Base-by-base conservation (phyloP, 2,888 invertebrate genomes). In the Lagria hirta region DNA sequence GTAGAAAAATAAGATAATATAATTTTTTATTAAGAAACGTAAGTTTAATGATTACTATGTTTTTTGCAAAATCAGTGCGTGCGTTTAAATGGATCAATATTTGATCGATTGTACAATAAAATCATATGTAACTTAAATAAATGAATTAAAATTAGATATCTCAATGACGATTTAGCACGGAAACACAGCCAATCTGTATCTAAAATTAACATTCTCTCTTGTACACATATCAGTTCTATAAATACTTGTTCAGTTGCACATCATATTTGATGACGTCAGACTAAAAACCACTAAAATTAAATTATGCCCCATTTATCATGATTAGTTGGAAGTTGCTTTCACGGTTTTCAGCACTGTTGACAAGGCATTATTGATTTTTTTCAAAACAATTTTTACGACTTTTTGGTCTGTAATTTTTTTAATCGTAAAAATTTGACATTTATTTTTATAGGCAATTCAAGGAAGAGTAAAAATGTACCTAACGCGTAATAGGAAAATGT, bases 241-340 rank as follows among this genome's bases (percentile, higher is more conserved):
- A 57, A 57, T 57, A 57, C 54, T 47, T 52, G 43, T 52, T 48
- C 47, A 52, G 51, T 55, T 57, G 57, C 57, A 57, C 52, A 57
- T 57, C 53, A 49, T 51, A 51, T 28, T 48, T 51, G 26, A 34
- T 57, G 57, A 57, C 57, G 57, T 57, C 54, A 55, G 48, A 33
- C 35, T 30, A 37, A 46, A 48, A 38, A 34, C 21, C 26, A 17
- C 6, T 13, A 24, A 35, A 36, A 32, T 43, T 34, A 34, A 38
- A 40, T 35, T 35, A 35, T 22, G 29, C 24, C 16, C 15, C 23
- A 42, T 28, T 30, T 41, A 42, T 42, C 34, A 42, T 24, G 30
- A 40, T 40, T 30, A 24, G 33, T 24, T 10, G 12, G 21, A 20
- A 38, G 11, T 29, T 20, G 16, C 14, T 38, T 38, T 44, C 29